phyloP scores from a whole-genome alignment of 2,888 invertebrate species.

The Cryptocephalus moraei region DNA sequence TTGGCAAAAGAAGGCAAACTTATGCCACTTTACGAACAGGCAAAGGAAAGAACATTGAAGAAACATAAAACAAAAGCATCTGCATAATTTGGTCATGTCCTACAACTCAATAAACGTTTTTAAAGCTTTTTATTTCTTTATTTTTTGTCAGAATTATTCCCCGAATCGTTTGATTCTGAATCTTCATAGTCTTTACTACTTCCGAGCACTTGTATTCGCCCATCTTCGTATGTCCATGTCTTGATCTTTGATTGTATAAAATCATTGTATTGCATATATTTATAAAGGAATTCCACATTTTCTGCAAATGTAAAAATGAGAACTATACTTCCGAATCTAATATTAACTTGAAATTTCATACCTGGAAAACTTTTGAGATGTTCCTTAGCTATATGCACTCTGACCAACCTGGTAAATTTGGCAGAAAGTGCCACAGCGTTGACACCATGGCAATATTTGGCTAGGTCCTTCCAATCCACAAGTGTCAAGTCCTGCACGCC shows the following conservation, averaged over 20 bases:
- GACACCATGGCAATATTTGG: slow-evolving; percentile 16
- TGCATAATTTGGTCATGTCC: slow-evolving; percentile 4
- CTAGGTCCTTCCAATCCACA: slow-evolving; percentile 19
- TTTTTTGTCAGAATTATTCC: neutral
- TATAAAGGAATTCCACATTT: neutral
- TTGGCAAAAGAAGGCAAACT: slow-evolving; percentile 88
- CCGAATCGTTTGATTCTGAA: too few relatives aligned
- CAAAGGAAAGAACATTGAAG: slow-evolving; percentile 64
- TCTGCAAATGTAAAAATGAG: neutral
- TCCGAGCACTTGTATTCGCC: too few relatives aligned
- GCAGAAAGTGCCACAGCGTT: slow-evolving; percentile 13
- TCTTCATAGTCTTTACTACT: too few relatives aligned
- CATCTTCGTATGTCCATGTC: too few relatives aligned
- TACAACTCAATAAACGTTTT: slow-evolving; percentile 5
- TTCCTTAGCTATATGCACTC: slow-evolving; percentile 11
- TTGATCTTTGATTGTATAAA: too few relatives aligned
- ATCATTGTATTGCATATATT: neutral
- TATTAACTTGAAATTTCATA: slow-evolving; percentile 4
- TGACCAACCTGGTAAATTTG: slow-evolving; percentile 9
- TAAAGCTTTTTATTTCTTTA: neutral
- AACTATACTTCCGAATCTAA: neutral
- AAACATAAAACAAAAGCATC: slow-evolving; percentile 32
- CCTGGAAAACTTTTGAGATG: slow-evolving; percentile 10
- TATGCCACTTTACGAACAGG: slow-evolving; percentile 79
- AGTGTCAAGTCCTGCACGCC: slow-evolving; percentile 17